These are phyloP conservation scores for Physeter macrocephalus DNA, from an alignment of 2,113 vertebrate genomes.

Conservation along the genomic window DNA sequence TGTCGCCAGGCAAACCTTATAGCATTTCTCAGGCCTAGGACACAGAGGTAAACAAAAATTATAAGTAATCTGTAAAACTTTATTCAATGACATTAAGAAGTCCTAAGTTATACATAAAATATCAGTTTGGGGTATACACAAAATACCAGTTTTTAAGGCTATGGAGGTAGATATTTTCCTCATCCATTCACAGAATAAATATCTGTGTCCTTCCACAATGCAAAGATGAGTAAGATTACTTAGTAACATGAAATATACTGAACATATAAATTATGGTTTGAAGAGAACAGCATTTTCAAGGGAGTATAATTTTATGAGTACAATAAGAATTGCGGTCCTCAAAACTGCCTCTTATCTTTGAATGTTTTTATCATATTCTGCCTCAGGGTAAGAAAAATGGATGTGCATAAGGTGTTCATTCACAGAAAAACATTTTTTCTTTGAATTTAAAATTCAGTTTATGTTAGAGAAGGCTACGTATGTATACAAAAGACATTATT, in stretches of 20 bases:
- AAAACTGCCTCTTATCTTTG: neutral
- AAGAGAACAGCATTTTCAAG: neutral
- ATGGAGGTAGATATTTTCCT: neutral
- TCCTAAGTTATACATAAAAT: neutral
- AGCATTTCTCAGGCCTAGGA: neutral
- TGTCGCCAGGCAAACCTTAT: neutral
- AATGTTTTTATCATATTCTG: neutral
- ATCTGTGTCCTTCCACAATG: neutral
- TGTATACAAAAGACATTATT: neutral
- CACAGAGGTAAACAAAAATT: neutral
- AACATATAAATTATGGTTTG: neutral
- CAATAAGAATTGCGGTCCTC: neutral
- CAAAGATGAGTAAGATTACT: neutral
- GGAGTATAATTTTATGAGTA: neutral
- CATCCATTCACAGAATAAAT: neutral
- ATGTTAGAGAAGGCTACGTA: neutral
- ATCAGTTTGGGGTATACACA: neutral
- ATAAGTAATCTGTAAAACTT: neutral
- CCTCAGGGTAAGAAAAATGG: neutral
- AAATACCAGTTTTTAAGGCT: neutral
- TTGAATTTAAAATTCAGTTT: neutral
- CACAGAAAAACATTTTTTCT: too few species aligned
- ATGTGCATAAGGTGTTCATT: neutral
- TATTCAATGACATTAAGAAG: neutral
- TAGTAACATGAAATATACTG: neutral